Base-by-base conservation (phyloP, 2,113 vertebrate genomes). In the Corythaixoides concolor region DNA sequence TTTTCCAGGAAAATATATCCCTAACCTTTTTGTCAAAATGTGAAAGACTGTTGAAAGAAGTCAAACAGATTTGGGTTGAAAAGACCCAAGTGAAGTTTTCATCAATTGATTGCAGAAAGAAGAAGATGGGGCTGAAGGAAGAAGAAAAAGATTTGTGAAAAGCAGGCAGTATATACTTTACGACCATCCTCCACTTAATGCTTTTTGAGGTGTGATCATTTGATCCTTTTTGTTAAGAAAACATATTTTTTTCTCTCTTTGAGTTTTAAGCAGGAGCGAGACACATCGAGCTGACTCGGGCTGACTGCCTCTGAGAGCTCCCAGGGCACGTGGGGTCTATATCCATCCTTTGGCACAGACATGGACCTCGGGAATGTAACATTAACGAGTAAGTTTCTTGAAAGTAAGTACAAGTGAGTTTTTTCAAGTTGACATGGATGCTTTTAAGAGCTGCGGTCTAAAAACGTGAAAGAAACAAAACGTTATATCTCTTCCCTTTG, bases 31-130 rank as follows among this genome's bases (percentile, higher is more conserved):
- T n/a, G 52, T 85, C 77, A 85, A 78, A 89, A 94, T 45, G 49
- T 68, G 52, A 89, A 87, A 72, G 33, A 5, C 22, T 50, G 52
- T 74, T 95, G 83, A 95, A 92, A 90, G 86, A 85, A 93, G 47
- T 76, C 35, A 62, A 47, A 56, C 32, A 89, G 37, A 62, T 66
- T 53, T 0, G 0, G 5, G 15, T 62, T 84, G 41, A 70, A 80
- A 86, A 87, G 50, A 16, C 33, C 72, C 53, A 41, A 35, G 49
- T 72, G 58, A 88, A 68, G 55, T 88, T 91, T 96, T 94, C 66
- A 63, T 55, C 78, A 72, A 13, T 43, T 0, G 0, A 21, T 28
- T 53, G 50, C n/a, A 74, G 52, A 64, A 81, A 49, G 62, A 76
- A 73, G 79, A 91, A 85, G 67, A 45, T 5, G 17, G 8, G 5